These are phyloP conservation scores for Glareola pratincola DNA, from an alignment of 2,113 vertebrate species.

Conservation along the genomic window DNA sequence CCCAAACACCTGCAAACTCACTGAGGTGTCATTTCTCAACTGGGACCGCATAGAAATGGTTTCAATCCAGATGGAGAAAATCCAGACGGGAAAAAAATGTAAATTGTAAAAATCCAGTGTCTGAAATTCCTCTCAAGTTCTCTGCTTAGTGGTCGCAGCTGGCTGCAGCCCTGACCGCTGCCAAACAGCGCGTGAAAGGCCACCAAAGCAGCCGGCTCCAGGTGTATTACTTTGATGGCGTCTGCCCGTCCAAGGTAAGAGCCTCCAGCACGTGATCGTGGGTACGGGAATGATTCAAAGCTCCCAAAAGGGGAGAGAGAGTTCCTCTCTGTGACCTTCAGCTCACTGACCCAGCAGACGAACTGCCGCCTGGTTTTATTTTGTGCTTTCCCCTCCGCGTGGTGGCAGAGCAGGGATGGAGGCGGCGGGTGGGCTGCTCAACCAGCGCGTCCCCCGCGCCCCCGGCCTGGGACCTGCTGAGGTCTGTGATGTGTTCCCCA, in stretches of 20 bases:
- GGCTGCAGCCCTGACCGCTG: not conserved
- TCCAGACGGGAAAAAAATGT: not conserved
- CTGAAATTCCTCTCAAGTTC: not conserved
- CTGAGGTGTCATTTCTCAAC: not conserved
- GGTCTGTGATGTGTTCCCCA: not conserved
- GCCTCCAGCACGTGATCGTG: not conserved
- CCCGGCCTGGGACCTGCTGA: accelerated
- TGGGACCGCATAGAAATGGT: not conserved
- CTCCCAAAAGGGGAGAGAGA: not conserved
- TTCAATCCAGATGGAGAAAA: not conserved
- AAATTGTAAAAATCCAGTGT: not conserved
- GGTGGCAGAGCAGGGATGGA: not conserved
- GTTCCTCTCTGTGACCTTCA: not conserved
- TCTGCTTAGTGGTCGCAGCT: accelerated
- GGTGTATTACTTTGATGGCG: not conserved
- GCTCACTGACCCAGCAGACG: not conserved
- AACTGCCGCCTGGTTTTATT: not conserved
- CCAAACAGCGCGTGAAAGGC: not conserved
- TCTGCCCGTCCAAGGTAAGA: not conserved
- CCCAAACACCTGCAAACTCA: not conserved
- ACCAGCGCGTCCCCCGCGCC: not conserved
- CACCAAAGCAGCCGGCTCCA: not conserved
- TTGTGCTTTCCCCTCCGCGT: not conserved
- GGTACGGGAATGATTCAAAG: not conserved
- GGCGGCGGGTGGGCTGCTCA: not conserved